phyloP scores from a whole-genome alignment of 1,140 invertebrate genomes.

The Contarinia nasturtii region DNA sequence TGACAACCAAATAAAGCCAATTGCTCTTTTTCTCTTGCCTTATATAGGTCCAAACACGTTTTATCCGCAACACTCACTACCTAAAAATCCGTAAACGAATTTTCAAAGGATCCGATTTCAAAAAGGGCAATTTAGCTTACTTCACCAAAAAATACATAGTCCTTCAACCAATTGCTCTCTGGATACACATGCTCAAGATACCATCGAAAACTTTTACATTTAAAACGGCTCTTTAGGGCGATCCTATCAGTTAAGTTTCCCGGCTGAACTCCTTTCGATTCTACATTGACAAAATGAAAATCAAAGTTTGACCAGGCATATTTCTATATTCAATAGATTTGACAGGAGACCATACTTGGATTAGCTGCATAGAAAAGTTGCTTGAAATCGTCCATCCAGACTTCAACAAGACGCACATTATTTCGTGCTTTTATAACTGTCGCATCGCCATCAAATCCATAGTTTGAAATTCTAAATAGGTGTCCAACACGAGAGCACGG shows the following conservation, averaged over 20 bases:
- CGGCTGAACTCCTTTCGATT: slow-evolving; percentile 62
- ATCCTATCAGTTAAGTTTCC: slow-evolving; percentile 57
- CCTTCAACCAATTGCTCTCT: slow-evolving; percentile 91
- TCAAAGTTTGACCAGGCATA: too few relatives aligned
- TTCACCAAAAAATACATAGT: slow-evolving; percentile 91
- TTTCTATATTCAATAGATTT: not conserved
- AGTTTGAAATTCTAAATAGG: slow-evolving; percentile 88
- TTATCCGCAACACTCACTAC: slow-evolving; percentile 73
- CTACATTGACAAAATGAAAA: slow-evolving; percentile 43
- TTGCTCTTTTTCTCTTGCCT: slow-evolving; percentile 84
- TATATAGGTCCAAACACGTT: slow-evolving; percentile 88
- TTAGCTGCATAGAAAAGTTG: slow-evolving; percentile 57
- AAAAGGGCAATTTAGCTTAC: slow-evolving; percentile 38
- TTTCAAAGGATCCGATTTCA: not conserved
- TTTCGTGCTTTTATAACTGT: slow-evolving; percentile 72
- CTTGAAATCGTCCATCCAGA: slow-evolving; percentile 91
- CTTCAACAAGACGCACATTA: slow-evolving; percentile 66
- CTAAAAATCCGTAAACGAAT: slow-evolving; percentile 25
- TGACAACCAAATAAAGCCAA: slow-evolving; percentile 90
- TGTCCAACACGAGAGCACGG: slow-evolving; percentile 96
- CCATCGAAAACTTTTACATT: slow-evolving; percentile 87
- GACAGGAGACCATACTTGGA: slow-evolving; percentile 9
- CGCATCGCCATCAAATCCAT: slow-evolving; percentile 75
- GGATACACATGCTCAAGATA: slow-evolving; percentile 90
- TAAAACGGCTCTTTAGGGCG: slow-evolving; percentile 49